Evolutionary conservation across 1,140 invertebrate species (phyloP).

Genomic region (Orussus abietinus): DNA sequence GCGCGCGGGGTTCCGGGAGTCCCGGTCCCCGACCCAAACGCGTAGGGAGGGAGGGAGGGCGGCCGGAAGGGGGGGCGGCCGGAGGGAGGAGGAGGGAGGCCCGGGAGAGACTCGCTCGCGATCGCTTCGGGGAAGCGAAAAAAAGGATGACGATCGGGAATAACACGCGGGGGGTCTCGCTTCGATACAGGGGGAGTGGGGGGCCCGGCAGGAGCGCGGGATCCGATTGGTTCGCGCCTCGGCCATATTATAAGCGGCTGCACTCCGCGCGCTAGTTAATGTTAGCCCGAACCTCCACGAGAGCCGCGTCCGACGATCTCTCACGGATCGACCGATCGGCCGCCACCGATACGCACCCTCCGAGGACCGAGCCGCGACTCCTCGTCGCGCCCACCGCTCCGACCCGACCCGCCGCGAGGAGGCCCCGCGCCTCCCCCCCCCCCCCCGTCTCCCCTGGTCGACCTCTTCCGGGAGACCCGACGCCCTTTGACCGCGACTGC

Average conservation of each 20-base stretch:
- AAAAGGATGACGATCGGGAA: constrained; percentile 21
- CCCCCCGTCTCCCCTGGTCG: no score
- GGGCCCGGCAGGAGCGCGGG: constrained; percentile 38
- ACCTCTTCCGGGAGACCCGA: no score
- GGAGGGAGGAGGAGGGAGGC: constrained; percentile 7
- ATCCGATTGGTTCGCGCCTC: constrained; percentile 48
- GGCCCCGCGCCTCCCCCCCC: no score
- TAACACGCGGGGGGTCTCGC: constrained; percentile 26
- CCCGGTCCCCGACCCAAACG: constrained; percentile 12
- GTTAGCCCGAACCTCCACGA: constrained; percentile 46
- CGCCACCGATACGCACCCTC: no score
- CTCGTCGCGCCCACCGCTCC: no score
- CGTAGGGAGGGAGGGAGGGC: constrained; percentile 6
- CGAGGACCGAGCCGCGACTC: no score
- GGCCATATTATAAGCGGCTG: constrained; percentile 51
- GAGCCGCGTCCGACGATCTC: constrained; percentile 42
- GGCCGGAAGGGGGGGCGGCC: neutral
- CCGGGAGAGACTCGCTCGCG: no score
- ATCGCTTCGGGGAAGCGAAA: constrained; percentile 2
- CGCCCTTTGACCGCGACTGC: no score
- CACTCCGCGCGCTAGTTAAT: constrained; percentile 50
- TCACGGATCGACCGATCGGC: constrained; percentile 7
- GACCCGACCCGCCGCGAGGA: no score
- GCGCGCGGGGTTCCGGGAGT: constrained; percentile 20
- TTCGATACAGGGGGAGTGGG: constrained; percentile 22